Evolutionary conservation across 2,888 invertebrate species (phyloP).

Genomic region (Lamellibrachia satsuma): DNA sequence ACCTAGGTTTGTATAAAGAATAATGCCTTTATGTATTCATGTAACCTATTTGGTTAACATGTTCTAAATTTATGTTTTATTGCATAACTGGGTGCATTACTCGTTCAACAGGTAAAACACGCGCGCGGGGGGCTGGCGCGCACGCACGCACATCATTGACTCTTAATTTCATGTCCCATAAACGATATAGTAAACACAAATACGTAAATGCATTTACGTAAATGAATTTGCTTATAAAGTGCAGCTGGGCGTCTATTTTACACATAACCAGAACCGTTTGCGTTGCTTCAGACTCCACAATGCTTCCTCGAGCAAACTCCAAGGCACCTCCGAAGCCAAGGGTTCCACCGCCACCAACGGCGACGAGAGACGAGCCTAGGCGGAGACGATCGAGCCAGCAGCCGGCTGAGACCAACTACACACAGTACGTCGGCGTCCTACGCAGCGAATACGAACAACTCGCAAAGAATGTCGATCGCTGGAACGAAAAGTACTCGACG

Average conservation of each 20-base stretch:
- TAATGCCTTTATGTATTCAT: too few species aligned
- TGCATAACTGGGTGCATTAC: background rate
- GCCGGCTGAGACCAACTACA: background rate
- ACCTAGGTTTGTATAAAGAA: too few species aligned
- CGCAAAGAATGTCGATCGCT: background rate
- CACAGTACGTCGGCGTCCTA: background rate
- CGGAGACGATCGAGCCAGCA: background rate
- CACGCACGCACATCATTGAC: background rate
- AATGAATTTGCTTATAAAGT: too few species aligned
- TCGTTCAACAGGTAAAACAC: background rate
- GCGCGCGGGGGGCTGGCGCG: background rate
- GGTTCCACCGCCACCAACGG: background rate
- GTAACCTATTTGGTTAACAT: background rate
- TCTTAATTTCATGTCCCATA: too few species aligned
- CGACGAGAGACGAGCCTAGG: background rate
- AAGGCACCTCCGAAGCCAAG: background rate
- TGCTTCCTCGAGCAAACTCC: constrained; percentile 12
- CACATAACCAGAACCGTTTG: background rate
- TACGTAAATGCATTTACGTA: too few species aligned
- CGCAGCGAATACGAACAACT: background rate
- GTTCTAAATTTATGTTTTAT: background rate
- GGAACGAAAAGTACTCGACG: constrained; percentile 9
- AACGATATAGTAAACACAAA: too few species aligned
- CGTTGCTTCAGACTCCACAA: background rate
- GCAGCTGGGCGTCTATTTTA: too few species aligned